Conservation (phyloP, 2,888 invertebrate species). For the Apotomis betuletana region DNA sequence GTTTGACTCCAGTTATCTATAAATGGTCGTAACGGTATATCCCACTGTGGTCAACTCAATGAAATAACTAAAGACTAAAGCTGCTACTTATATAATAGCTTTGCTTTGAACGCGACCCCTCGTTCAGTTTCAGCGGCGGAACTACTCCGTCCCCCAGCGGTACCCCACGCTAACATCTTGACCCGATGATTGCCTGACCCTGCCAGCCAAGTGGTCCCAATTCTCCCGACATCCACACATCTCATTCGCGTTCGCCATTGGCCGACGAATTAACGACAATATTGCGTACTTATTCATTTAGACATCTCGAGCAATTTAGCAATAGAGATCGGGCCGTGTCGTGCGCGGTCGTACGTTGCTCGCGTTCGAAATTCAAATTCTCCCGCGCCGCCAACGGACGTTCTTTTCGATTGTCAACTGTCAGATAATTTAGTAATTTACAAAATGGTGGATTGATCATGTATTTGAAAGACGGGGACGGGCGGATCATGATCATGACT, state of each 20-base stretch:
- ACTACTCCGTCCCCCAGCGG: slow-evolving; percentile 47
- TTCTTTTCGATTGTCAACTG: slow-evolving; percentile 40
- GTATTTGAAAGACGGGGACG: slow-evolving; percentile 63
- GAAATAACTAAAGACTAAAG: too few species aligned
- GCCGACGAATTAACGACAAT: slow-evolving; percentile 74
- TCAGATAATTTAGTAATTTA: slow-evolving; percentile 43
- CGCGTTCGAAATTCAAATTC: slow-evolving; percentile 36
- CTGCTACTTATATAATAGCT: too few species aligned
- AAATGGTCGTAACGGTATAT: too few species aligned
- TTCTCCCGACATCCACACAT: slow-evolving; percentile 64
- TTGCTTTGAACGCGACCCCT: not conserved
- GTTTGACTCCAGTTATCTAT: too few species aligned
- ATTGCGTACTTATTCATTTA: slow-evolving; percentile 74
- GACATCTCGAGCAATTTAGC: slow-evolving; percentile 76
- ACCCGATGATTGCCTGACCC: slow-evolving; percentile 71
- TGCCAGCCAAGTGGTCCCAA: slow-evolving; percentile 76
- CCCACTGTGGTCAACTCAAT: too few species aligned
- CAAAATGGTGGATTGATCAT: slow-evolving; percentile 70
- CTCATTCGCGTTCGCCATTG: slow-evolving; percentile 65
- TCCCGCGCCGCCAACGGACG: slow-evolving; percentile 40
- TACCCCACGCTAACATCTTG: slow-evolving; percentile 59
- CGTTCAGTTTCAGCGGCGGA: slow-evolving; percentile 38
- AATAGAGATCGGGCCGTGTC: slow-evolving; percentile 54
- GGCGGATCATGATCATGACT: slow-evolving; percentile 57
- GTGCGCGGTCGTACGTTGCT: slow-evolving; percentile 45